A percentile compares a stretch with the other conserved stretches of the same genome.
phyloP scores from a whole-genome alignment of 1,140 invertebrate genomes.

The Venturia canescens region DNA sequence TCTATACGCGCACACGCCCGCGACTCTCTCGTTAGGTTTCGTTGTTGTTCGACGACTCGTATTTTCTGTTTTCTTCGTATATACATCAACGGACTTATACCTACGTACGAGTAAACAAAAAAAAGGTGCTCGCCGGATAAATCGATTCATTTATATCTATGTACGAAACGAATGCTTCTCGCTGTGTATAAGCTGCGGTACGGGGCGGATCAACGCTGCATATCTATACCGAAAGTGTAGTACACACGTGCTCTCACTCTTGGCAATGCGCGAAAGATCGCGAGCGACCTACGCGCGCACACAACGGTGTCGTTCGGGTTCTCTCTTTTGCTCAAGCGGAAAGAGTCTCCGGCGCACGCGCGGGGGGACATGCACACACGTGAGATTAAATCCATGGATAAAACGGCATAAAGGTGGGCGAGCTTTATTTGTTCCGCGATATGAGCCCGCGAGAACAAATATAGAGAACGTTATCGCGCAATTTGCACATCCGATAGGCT shows the following conservation, averaged over 20 bases:
- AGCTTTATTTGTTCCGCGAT: conserved; percentile 40
- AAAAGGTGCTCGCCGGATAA: too few relatives aligned
- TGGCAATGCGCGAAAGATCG: not conserved
- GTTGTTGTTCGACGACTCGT: conserved; percentile 13
- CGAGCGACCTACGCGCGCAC: conserved; percentile 32
- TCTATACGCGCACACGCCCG: conserved; percentile 36
- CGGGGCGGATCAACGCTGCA: too few relatives aligned
- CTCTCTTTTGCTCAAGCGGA: conserved; percentile 2
- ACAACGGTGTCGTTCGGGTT: not conserved
- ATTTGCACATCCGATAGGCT: conserved; percentile 36
- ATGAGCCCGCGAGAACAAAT: conserved; percentile 2
- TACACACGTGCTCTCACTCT: too few relatives aligned
- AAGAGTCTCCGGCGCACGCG: not conserved
- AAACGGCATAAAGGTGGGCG: conserved; percentile 32
- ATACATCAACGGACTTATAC: not conserved
- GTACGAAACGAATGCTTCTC: too few relatives aligned
- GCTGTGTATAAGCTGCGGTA: too few relatives aligned
- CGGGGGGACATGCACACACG: not conserved
- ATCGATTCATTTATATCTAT: too few relatives aligned
- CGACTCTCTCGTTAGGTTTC: conserved; percentile 26
- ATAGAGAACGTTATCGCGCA: conserved; percentile 21
- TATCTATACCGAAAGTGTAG: not conserved
- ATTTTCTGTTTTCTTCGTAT: conserved; percentile 1
- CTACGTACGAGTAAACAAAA: not conserved
- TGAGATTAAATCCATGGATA: conserved; percentile 37